Evolutionary conservation across 2,113 vertebrate genomes (phyloP).

Genomic region (Thamnaconus septentrionalis): DNA sequence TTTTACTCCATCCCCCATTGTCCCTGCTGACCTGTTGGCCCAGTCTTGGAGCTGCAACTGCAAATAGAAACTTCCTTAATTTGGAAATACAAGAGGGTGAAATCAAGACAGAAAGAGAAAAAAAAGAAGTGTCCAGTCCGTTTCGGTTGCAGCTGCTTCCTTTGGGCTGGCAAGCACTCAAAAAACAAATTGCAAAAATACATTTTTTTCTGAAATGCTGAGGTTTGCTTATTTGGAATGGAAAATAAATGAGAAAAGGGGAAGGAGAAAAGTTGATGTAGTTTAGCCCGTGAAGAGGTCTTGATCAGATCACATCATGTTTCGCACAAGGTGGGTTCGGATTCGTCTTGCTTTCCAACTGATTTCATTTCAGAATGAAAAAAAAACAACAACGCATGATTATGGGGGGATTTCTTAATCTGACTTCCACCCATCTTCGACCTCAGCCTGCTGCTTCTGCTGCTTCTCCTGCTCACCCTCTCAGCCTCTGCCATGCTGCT

Average conservation of each 20-base stretch:
- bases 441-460: slow-evolving; percentile 44
- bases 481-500: slow-evolving; percentile 48
- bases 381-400: neutral
- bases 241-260: slow-evolving; percentile 40
- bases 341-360: slow-evolving; percentile 13
- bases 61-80: neutral
- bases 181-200: slow-evolving; percentile 35
- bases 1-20: slow-evolving; percentile 40
- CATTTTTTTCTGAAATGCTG: slow-evolving; percentile 35
- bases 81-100: too few species aligned
- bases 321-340: slow-evolving; percentile 52
- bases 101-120: too few species aligned
- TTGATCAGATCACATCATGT: slow-evolving; percentile 49
- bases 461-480: slow-evolving; percentile 39
- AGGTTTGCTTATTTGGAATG: slow-evolving; percentile 5
- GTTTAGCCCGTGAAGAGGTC: slow-evolving; percentile 42
- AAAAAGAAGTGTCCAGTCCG: slow-evolving; percentile 1
- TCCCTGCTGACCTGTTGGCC: slow-evolving; percentile 28
- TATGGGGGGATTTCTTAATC: neutral
- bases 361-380: neutral
- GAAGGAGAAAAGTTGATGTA: slow-evolving; percentile 27
- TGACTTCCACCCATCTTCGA: neutral
- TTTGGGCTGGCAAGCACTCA: neutral
- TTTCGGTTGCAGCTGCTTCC: neutral
- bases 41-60: neutral